Evolutionary conservation across 2,888 invertebrate species (phyloP), one percentile per base, ranked within the genome.

Genomic region (Drosophila eohydei): DNA sequence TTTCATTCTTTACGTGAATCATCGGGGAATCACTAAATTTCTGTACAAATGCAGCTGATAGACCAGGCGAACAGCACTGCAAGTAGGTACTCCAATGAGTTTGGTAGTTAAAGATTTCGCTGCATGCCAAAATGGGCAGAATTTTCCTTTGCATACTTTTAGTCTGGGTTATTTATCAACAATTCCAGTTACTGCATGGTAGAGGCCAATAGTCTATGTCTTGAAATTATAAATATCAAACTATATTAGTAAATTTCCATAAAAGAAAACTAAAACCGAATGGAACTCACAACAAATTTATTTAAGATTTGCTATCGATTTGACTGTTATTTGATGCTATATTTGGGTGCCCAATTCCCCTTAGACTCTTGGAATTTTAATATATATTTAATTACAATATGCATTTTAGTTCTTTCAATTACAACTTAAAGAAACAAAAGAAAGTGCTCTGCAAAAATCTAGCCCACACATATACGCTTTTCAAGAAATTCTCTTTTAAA

Each of bases 131-230:
- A 28, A 12, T 43, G n/a, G 8, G 3, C 14, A 30, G 5, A 21
- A 11, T 8, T 21, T 51, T 51, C 7, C 9, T 6, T 50, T 52
- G 36, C 36, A 52, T 36, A 52, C 51, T 52, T 52, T 52, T 52
- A 14, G 51, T 0, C 51, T 4, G 0, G 8, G 8, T 4, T 28
- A 8, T n/a, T 28, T 4, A 28, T 5, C 11, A 12, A 6, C 11
- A 43, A 5, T 12, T 1, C 3, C 6, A 21, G 12, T 2, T 12
- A 6, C 12, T 11, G 21, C 3, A 16, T 16, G 16, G 2, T 14
- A 38, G 21, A 1, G 21, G 21, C 21, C 21, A 21, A 1, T 21
- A 21, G 21, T 21, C 21, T 1, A 21, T 21, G 21, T 21, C 21
- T 21, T 21, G 21, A 21, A 21, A 21, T 21, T 21, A 21, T 21